Evolutionary conservation across 2,797 vertebrate genomes (phyloP), one percentile per base, ranked within the genome.

Genomic region (Sylvilagus floridanus): DNA sequence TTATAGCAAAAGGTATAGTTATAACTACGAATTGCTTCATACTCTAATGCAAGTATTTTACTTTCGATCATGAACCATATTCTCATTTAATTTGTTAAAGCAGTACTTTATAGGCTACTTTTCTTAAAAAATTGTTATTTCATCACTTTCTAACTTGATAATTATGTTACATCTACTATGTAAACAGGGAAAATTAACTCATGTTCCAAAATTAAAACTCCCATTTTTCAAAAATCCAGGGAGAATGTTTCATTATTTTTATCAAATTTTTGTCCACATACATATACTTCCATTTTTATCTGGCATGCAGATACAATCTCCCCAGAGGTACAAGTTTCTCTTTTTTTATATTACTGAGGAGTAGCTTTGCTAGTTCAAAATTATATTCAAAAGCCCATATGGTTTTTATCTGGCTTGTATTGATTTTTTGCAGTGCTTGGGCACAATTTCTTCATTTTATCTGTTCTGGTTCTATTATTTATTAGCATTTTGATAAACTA

Each of bases 401-500:
- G 28, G 28, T 13, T 14, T 92, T 78, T 71, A 32, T 93, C 84
- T 86, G 47, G 68, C 63, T 71, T 54, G 14, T 81, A 90, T 65
- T 91, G 69, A 93, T 83, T 78, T 90, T 79, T 60, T 52, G 35
- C 66, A 42, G 42, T 16, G 24, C 30, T n/a, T 54, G 35, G 71
- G 66, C 76, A 84, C 28, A 66, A 24, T 69, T 87, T 68, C 68
- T 84, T 91, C 32, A 7, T 83, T 85, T 69, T 87, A 32, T 60
- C 37, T 81, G 10, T 37, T 88, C 35, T 91, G 52, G 9, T 76
- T 79, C 30, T 76, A 14, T 2, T 32, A 32, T 93, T 95, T 95
- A 93, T 91, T 92, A 87, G 54, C 76, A 54, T 84, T 95, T 95
- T n/a, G 79, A 95, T 79, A 71, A 93, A 90, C 35, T 88, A 35